phyloP scores from a whole-genome alignment of 2,113 vertebrate genomes.

The Oryzias melastigma region DNA sequence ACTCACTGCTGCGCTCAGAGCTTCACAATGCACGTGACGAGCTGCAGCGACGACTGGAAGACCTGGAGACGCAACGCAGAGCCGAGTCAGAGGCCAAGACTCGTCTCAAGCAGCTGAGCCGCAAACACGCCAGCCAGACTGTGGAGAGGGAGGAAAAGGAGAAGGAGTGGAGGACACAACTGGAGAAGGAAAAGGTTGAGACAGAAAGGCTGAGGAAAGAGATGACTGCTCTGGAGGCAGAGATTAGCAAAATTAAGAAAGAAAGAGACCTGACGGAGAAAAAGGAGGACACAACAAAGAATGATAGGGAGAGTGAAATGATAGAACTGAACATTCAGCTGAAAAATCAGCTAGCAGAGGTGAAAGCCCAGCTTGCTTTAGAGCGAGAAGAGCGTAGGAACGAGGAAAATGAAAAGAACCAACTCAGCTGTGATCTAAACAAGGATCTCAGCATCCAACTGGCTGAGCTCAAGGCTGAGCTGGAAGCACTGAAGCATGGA shows the following conservation, averaged over 20 bases:
- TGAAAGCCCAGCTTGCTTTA: slow-evolving; percentile 65
- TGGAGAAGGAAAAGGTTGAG: slow-evolving; percentile 71
- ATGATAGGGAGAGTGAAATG: slow-evolving; percentile 62
- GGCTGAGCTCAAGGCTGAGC: slow-evolving; percentile 63
- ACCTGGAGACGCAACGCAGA: slow-evolving; percentile 74
- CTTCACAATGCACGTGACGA: slow-evolving; percentile 63
- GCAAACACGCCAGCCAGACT: slow-evolving; percentile 64
- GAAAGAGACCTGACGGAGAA: slow-evolving; percentile 24
- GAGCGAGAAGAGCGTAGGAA: slow-evolving; percentile 64
- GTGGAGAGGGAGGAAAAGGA: slow-evolving; percentile 60
- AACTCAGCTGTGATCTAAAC: slow-evolving; percentile 30
- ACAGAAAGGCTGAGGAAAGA: slow-evolving; percentile 54
- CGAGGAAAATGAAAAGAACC: slow-evolving; percentile 48
- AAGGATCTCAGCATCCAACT: slow-evolving; percentile 53
- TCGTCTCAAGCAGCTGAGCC: slow-evolving; percentile 76
- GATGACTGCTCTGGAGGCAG: slow-evolving; percentile 53
- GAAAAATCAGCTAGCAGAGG: slow-evolving; percentile 61
- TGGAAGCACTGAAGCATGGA: slow-evolving; percentile 57
- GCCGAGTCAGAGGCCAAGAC: slow-evolving; percentile 74
- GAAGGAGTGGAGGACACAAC: slow-evolving; percentile 54
- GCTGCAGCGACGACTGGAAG: slow-evolving; percentile 72
- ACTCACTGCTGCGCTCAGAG: slow-evolving; percentile 64
- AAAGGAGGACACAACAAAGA: slow-evolving; percentile 18
- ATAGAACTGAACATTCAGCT: slow-evolving; percentile 66
- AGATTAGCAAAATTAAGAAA: slow-evolving; percentile 39